Evolutionary conservation across 2,797 vertebrate species (phyloP), one percentile per base, ranked within the genome.

Genomic region (Pangasius larnaudii): DNA sequence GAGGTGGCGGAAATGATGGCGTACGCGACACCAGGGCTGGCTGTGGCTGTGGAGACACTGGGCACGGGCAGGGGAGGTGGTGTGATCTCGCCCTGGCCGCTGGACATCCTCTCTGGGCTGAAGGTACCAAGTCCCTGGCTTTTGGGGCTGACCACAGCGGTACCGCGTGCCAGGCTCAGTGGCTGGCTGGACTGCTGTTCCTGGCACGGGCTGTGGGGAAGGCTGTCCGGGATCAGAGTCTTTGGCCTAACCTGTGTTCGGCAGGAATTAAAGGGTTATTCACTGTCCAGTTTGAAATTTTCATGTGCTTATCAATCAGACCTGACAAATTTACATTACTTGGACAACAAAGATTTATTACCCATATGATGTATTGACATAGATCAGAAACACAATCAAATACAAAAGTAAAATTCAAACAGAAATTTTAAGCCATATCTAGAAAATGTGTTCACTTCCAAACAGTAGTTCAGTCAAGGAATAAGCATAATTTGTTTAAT

Each of bases 171-270:
- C 96, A 97, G 88, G 94, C 93, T 94, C 33, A 97, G 94, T 10
- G 96, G 96, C 94, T 97, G 97, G 90, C 96, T 95, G 89, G 96
- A 96, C 74, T 94, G 96, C 93, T 96, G 97, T 90, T 98, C 97
- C 96, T 97, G 96, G 93, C 97, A 96, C 0, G 96, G 97, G 90
- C 97, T 95, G 93, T 95, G 90, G 39, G 98, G 98, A 94, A 99
- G 98, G 97, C 98, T 99, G 94, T 98, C 97, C 88, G 98, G 98
- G 95, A 99, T 99, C 96, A 97, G 96, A 92, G 97, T 98, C 98
- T 98, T 99, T 98, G 98, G 98, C 97, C 98, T 98, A 96, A 99
- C 98, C 98, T 99, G 93, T 0, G 14, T 53, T 36, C 36, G 36
- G 61, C 24, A 86, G 7, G 3, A 19, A 81, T 14, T 58, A 36